Evolutionary conservation across 2,888 invertebrate genomes (phyloP).

Genomic region (Hedychridium roseum): DNA sequence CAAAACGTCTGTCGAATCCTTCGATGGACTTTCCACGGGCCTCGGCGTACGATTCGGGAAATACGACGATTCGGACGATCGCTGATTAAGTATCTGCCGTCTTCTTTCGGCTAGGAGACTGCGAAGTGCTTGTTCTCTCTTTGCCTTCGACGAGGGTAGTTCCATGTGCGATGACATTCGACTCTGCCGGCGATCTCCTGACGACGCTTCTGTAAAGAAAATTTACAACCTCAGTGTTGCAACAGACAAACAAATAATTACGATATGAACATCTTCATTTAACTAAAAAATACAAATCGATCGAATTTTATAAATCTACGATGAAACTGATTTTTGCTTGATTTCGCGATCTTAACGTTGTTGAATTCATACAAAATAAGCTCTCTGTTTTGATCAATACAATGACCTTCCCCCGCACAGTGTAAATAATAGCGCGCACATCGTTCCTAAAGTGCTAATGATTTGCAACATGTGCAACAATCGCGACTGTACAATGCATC

Average conservation of each 20-base stretch:
- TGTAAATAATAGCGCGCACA: too few relatives aligned
- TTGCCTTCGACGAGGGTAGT: slow-evolving; percentile 47
- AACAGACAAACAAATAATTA: too few relatives aligned
- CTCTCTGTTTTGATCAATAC: too few relatives aligned
- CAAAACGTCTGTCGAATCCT: slow-evolving; percentile 39
- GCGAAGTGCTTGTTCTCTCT: slow-evolving; percentile 52
- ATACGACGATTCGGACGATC: slow-evolving; percentile 49
- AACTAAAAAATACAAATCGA: too few relatives aligned
- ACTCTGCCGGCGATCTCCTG: slow-evolving; percentile 44
- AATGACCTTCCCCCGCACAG: too few relatives aligned
- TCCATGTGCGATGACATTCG: slow-evolving; percentile 47
- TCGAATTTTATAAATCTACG: neutral
- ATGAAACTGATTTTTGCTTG: too few relatives aligned
- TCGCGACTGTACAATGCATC: neutral
- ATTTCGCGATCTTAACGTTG: too few relatives aligned
- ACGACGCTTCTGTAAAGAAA: slow-evolving; percentile 42
- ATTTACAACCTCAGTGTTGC: slow-evolving; percentile 8
- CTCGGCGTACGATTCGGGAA: slow-evolving; percentile 21
- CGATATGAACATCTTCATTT: too few relatives aligned
- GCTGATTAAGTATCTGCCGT: slow-evolving; percentile 68
- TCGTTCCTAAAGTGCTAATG: neutral
- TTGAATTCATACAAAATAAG: too few relatives aligned
- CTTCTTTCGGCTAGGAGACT: slow-evolving; percentile 70
- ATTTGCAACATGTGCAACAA: neutral
- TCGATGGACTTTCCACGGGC: slow-evolving; percentile 16